phyloP scores from a whole-genome alignment of 2,888 invertebrate species.

The Plebejus melissa region DNA sequence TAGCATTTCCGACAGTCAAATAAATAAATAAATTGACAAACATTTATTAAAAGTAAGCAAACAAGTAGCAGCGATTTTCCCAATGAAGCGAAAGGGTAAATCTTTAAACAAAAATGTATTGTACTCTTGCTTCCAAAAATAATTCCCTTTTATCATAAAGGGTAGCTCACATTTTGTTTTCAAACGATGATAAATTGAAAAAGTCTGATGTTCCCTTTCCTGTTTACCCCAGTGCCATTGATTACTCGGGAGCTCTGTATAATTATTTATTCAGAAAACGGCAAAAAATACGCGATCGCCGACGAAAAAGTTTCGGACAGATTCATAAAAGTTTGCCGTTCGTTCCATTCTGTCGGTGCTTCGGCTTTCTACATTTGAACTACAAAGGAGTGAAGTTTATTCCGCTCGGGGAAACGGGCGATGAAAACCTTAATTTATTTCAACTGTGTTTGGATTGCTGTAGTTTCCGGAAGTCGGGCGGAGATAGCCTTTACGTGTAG shows the following conservation, averaged over 20 bases:
- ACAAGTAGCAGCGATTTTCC: neutral
- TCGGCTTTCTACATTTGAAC: constrained; percentile 22
- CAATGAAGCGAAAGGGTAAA: neutral
- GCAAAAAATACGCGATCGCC: constrained; percentile 11
- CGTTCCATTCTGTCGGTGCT: constrained; percentile 19
- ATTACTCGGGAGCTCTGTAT: neutral
- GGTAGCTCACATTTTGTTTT: neutral
- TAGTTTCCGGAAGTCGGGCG: constrained; percentile 7
- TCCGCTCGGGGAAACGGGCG: constrained; percentile 13
- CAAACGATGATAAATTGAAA: constrained; percentile 16
- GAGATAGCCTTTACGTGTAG: neutral
- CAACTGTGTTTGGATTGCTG: constrained; percentile 18
- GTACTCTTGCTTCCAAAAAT: neutral
- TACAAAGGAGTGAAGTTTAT: constrained; percentile 26
- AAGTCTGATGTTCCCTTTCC: neutral
- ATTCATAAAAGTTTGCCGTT: constrained; percentile 26
- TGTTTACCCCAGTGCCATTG: constrained; percentile 9
- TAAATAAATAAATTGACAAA: neutral
- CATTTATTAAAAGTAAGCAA: neutral
- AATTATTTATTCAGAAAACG: constrained; percentile 13
- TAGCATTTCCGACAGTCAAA: neutral
- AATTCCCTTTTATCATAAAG: neutral
- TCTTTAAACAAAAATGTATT: constrained; percentile 10
- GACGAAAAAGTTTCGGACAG: constrained; percentile 13
- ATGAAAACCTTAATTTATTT: constrained; percentile 19